phyloP scores from a whole-genome alignment of 2,797 vertebrate genomes.

The Coregonus sp. region DNA sequence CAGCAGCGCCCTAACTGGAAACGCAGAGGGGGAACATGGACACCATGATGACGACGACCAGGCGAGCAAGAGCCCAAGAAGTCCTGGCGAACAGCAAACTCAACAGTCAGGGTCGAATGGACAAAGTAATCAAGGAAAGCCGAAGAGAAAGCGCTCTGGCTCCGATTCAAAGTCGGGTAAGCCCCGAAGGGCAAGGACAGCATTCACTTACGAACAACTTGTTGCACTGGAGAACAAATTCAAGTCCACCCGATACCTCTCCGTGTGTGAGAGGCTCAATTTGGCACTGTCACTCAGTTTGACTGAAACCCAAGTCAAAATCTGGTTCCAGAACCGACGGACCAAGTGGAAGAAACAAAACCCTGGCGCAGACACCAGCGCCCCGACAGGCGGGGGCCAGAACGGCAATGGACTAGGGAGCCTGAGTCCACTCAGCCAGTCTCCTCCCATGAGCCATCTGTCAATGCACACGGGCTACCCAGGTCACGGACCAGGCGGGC shows the following conservation, averaged over 20 bases:
- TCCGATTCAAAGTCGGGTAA: slow-evolving; percentile 95
- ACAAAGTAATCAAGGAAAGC: slow-evolving; percentile 71
- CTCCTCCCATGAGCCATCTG: slow-evolving; percentile 88
- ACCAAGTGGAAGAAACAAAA: slow-evolving; percentile 98
- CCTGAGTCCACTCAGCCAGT: slow-evolving; percentile 90
- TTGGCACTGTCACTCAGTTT: slow-evolving; percentile 90
- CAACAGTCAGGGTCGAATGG: slow-evolving; percentile 48
- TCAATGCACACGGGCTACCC: slow-evolving; percentile 87
- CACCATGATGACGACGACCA: slow-evolving; percentile 68
- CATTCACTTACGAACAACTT: slow-evolving; percentile 95
- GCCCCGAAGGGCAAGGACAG: slow-evolving; percentile 89
- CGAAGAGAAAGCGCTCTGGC: slow-evolving; percentile 92
- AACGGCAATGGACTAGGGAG: slow-evolving; percentile 75
- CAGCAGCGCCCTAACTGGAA: slow-evolving; percentile 65
- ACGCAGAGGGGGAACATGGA: slow-evolving; percentile 65
- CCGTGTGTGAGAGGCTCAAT: slow-evolving; percentile 92
- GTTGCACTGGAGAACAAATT: slow-evolving; percentile 96
- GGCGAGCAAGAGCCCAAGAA: slow-evolving; percentile 66
- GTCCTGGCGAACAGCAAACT: slow-evolving; percentile 50
- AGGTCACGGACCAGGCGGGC: slow-evolving; percentile 82
- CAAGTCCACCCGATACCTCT: slow-evolving; percentile 93
- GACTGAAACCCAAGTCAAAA: slow-evolving; percentile 94
- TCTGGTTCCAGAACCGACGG: slow-evolving; percentile 94
- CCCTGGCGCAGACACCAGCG: slow-evolving; percentile 91
- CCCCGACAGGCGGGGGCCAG: slow-evolving; percentile 77